Percentiles rank a stretch among this genome's conserved stretches.
phyloP scores from a whole-genome alignment of 1,140 invertebrate genomes.

The Lepidurus couesii region DNA sequence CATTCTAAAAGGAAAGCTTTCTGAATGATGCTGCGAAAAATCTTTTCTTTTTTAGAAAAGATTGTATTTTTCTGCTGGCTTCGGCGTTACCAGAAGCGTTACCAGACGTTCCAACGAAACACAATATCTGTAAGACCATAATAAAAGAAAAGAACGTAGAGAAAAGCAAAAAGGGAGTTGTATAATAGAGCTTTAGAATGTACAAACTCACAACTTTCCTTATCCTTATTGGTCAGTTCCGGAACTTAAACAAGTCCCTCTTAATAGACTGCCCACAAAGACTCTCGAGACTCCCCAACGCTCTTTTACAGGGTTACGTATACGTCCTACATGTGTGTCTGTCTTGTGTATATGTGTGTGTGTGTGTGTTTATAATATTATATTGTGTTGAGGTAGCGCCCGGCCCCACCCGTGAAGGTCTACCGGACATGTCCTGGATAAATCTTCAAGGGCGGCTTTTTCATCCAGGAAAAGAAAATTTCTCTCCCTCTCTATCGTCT shows the following conservation, averaged over 20 bases:
- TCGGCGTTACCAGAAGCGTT: not conserved
- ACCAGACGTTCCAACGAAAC: not conserved
- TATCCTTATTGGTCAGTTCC: conserved; percentile 21
- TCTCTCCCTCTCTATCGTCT: not conserved
- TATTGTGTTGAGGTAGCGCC: no score
- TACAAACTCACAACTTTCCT: conserved; percentile 11
- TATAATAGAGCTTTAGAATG: not conserved
- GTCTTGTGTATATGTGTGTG: no score
- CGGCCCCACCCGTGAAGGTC: conserved; percentile 16
- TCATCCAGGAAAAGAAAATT: not conserved
- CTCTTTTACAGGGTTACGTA: no score
- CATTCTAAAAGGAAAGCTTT: no score
- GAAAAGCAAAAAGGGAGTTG: not conserved
- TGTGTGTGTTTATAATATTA: no score
- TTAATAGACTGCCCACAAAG: not conserved
- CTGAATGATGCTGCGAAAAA: no score
- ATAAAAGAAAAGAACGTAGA: not conserved
- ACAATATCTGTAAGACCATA: not conserved
- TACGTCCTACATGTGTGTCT: no score
- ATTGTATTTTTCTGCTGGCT: not conserved
- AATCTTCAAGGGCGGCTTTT: conserved; percentile 14
- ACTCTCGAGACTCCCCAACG: not conserved
- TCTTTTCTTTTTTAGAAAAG: not conserved
- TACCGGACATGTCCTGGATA: not conserved
- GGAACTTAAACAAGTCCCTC: not conserved